phyloP scores from a whole-genome alignment of 2,888 invertebrate species.

The Harpalus rufipes region DNA sequence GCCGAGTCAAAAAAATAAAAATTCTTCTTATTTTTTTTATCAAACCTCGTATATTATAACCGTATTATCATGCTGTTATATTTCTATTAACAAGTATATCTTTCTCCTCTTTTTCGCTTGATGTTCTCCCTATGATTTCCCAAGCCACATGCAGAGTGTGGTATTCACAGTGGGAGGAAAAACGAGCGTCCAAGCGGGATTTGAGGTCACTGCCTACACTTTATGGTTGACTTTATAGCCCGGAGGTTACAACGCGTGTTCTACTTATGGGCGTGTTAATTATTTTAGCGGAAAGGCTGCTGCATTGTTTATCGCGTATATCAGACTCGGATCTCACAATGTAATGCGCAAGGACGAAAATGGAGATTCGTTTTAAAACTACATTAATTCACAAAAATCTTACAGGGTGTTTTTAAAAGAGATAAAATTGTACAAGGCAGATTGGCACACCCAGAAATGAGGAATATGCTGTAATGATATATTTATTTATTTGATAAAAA shows the following conservation, averaged over 20 bases:
- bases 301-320: background rate
- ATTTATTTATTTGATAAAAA: too few species aligned
- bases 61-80: too few species aligned
- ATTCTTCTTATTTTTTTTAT: too few species aligned
- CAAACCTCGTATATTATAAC: too few species aligned
- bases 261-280: conserved; percentile 25
- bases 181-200: conserved; percentile 16
- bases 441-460: too few species aligned
- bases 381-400: too few species aligned
- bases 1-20: too few species aligned
- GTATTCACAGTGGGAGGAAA: conserved; percentile 5
- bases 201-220: conserved; percentile 17
- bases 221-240: conserved; percentile 24
- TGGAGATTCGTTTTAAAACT: too few species aligned
- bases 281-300: conserved; percentile 1
- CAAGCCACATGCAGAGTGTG: background rate
- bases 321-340: background rate
- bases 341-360: background rate
- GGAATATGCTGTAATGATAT: too few species aligned
- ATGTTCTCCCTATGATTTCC: background rate
- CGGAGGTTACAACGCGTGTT: conserved; percentile 13
- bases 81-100: background rate
- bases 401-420: too few species aligned
- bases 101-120: background rate
- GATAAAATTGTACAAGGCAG: too few species aligned